A percentile compares a stretch with the other conserved stretches of the same genome.
Conservation (phyloP, 2,888 invertebrate species). For the Megastigmus dorsalis region DNA sequence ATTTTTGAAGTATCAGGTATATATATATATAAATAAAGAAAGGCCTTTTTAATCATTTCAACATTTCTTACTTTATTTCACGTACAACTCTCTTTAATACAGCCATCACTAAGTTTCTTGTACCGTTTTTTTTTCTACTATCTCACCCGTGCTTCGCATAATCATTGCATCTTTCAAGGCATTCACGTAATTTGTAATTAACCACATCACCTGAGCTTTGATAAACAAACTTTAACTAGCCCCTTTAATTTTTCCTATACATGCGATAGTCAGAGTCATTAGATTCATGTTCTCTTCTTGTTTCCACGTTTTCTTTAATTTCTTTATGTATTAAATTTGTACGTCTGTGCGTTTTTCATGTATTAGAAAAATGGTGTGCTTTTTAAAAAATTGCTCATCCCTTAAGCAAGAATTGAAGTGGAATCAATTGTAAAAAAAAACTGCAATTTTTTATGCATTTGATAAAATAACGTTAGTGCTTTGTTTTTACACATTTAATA, state of each 20-base stretch:
- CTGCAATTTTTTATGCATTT: not conserved
- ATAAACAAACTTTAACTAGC: conserved; percentile 32
- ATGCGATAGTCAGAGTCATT: not conserved
- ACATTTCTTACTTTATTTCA: conserved; percentile 41
- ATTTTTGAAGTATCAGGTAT: no score
- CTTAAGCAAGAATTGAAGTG: conserved; percentile 10
- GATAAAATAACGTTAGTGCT: not conserved
- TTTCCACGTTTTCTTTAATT: conserved; percentile 1
- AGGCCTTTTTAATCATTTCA: conserved; percentile 31
- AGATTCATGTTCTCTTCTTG: no score
- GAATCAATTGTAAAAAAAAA: conserved; percentile 5
- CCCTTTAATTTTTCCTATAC: not conserved
- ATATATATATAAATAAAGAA: not conserved
- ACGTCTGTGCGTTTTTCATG: conserved; percentile 28
- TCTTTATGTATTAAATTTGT: conserved; percentile 18
- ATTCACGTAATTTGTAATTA: conserved; percentile 25
- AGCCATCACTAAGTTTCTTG: conserved; percentile 30
- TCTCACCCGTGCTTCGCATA: conserved; percentile 15
- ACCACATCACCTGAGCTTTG: conserved; percentile 10
- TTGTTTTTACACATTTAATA: no score
- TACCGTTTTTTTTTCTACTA: conserved; percentile 4
- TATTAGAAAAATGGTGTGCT: conserved; percentile 16
- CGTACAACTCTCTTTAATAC: conserved; percentile 29
- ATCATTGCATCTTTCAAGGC: conserved; percentile 33
- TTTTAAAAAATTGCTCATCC: conserved; percentile 15